Conservation (phyloP, 2,797 vertebrate genomes). For the Champsocephalus gunnari region DNA sequence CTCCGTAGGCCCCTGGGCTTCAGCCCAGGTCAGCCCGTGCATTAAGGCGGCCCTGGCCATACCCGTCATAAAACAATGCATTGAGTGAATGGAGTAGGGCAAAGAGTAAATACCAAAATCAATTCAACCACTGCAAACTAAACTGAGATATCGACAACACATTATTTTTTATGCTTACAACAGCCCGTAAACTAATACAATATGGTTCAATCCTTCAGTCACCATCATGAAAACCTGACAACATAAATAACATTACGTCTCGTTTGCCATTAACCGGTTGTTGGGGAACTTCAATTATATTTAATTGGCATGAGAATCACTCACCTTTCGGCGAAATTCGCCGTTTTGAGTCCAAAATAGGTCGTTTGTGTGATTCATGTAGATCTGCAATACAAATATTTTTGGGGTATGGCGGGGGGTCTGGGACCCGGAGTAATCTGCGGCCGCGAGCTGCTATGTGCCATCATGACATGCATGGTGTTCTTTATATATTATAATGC, state of each 20-base stretch:
- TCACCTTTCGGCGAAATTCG: no score
- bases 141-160: background rate
- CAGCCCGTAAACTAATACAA: background rate
- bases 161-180: background rate
- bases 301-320: background rate
- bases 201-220: slow-evolving; percentile 1
- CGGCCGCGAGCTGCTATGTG: no score
- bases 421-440: no score
- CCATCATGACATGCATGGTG: no score
- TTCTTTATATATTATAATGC: no score
- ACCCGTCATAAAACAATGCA: slow-evolving; percentile 27
- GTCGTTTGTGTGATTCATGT: no score
- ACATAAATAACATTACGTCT: slow-evolving; percentile 3
- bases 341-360: no score
- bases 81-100: background rate
- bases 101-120: background rate
- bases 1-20: no score
- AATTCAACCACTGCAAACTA: background rate
- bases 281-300: background rate
- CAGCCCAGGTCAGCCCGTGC: no score
- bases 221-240: slow-evolving; percentile 32
- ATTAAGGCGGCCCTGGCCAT: background rate
- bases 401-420: no score
- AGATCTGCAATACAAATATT: no score
- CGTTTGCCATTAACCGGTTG: background rate